Evolutionary conservation across 2,113 vertebrate genomes (phyloP).

Genomic region (Xiphorhynchus elegans): DNA sequence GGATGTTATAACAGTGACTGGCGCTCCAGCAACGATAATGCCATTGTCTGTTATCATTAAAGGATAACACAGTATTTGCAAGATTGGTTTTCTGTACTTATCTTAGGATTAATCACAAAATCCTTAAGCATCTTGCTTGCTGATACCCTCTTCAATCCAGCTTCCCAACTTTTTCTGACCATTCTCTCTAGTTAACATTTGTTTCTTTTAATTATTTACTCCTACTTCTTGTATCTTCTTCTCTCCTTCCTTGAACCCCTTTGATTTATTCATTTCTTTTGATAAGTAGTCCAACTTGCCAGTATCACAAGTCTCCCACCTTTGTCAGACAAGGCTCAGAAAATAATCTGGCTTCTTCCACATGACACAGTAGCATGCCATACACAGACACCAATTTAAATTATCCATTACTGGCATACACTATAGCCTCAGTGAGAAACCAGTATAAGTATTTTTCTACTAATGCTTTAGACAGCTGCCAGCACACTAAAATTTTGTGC

Average conservation of each 20-base stretch:
- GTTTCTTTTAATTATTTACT: neutral
- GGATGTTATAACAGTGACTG: fast-evolving
- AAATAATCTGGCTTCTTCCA: neutral
- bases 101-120: neutral
- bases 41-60: neutral
- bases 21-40: neutral
- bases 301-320: neutral
- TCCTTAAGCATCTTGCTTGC: neutral
- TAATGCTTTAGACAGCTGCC: neutral
- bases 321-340: neutral
- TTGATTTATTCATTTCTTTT: neutral
- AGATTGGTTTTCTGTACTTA: neutral
- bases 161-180: neutral
- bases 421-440: neutral
- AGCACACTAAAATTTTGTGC: neutral
- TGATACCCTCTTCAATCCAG: neutral
- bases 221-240: neutral
- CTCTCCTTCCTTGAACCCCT: neutral
- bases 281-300: neutral
- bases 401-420: neutral
- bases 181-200: neutral
- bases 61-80: neutral
- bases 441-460: neutral
- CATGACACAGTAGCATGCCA: neutral
- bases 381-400: neutral